Base-by-base conservation (phyloP, 35 echinoderm and acorn worm species). In the Apostichopus californicus region DNA sequence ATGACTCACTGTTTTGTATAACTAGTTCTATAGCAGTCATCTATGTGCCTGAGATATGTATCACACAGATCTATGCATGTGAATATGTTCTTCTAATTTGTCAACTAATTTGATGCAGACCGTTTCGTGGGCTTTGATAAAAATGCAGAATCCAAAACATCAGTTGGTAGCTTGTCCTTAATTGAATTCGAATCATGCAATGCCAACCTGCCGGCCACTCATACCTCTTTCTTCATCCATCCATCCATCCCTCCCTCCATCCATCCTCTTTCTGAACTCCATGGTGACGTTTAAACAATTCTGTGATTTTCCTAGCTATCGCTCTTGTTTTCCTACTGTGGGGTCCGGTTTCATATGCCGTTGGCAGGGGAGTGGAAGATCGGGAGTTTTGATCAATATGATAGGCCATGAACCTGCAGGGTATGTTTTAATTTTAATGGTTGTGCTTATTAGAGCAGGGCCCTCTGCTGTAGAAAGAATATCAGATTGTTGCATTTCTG, bases 331-430 rank as follows among this genome's bases (percentile, higher is more conserved):
- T 85, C 81, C 20, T 22, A 6, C 11, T 55, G 55, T 85, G 81
- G 81, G 81, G 81, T 85, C 22, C 20, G 55, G 81, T 85, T 85
- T 85, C 81, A 85, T 59, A 18, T 6, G 81, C 81, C 81, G 58
- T 56, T 85, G 57, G 81, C 56, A 85, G 81, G 81, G 81, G 81
- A 85, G 81, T 85, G 81, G 81, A 59, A 85, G 57, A 60, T 21
- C 6, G 81, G 81, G 54, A 85, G 81, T 56, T 85, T 85, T 85
- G 15, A 85, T 85, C 81, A 85, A 85, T 85, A 85, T 85, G 81
- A 85, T 85, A 56, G 81, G 81, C 23, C 81, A 60, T 23, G 57
- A 85, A 85, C 81, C 81, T 85, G 81, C 81, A 85, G 55, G 81
- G 81, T 85, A 12, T 55, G 81, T 85, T 85, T 85, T 54, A 85